Conservation (phyloP, 2,888 invertebrate species). For the Mythimna impura region DNA sequence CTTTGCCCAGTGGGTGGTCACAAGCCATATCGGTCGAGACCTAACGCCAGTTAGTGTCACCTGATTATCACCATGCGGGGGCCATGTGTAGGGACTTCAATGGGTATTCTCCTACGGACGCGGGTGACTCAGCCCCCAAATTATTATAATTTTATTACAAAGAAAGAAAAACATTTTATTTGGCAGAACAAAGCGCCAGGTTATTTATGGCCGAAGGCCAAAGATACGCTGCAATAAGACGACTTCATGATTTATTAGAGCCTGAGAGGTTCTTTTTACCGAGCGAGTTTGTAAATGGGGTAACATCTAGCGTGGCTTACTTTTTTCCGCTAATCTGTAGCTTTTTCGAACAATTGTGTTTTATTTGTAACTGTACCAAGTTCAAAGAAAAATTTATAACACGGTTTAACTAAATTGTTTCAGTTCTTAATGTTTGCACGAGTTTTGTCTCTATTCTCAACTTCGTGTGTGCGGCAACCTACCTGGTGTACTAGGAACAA, state of each 20-base stretch:
- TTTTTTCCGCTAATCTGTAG: not conserved
- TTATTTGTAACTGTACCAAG: not conserved
- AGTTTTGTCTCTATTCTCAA: not conserved
- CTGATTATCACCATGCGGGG: too few species aligned
- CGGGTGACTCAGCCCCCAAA: too few species aligned
- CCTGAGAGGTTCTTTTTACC: conserved; percentile 32
- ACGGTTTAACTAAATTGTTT: not conserved
- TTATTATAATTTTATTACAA: too few species aligned
- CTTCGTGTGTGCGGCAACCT: not conserved
- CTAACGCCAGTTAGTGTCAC: too few species aligned
- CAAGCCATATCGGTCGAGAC: too few species aligned
- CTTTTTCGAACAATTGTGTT: not conserved
- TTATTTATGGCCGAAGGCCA: conserved; percentile 36
- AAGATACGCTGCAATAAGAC: conserved; percentile 51
- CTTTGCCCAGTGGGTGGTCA: too few species aligned
- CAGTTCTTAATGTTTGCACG: not conserved
- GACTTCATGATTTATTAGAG: conserved; percentile 48
- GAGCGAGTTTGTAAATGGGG: conserved; percentile 29
- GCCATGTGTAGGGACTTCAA: too few species aligned
- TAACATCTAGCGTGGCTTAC: not conserved
- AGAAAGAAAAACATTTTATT: too few species aligned
- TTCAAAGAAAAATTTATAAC: not conserved
- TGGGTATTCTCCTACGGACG: too few species aligned
- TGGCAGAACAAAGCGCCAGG: too few species aligned
- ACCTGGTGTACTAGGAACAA: not conserved